Evolutionary conservation across 92 coral and sea anemone species (phyloP), one percentile per base, ranked within the genome.

Genomic region (Zoanthus sociatus): DNA sequence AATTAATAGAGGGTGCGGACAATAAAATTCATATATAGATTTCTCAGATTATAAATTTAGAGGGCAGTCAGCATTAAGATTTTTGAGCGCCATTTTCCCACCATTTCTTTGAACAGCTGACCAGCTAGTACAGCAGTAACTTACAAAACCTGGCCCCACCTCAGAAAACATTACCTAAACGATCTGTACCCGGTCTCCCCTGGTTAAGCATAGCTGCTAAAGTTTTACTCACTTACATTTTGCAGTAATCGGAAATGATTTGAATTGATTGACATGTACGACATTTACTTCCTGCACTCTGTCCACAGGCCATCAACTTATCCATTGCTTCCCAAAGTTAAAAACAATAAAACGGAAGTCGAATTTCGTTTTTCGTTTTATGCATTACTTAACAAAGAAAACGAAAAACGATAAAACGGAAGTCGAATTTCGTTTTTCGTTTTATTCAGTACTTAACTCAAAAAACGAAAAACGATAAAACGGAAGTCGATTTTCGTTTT

Each of bases 21-120:
- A 26, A 26, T 26, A 26, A 26, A 26, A 26, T 26, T 26, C 26
- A 26, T 26, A 26, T 26, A 26, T 26, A 26, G 26, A 26, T 26
- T 26, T 26, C 26, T 0, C 26, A 26, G 26, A 26, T 26, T 26
- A 0, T 26, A 26, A 26, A 0, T 26, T 26, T 26, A 0, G 0
- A 26, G 0, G 26, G 0, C 26, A 26, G 26, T 7, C 78, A 9
- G 69, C 54, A 10, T 13, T 16, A 31, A 84, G 69, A 54, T 77
- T 84, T 84, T 30, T 50, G 7, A 84, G 21, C 87, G 87, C 77
- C 87, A 67, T 67, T 15, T 42, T 68, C n/a, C 45, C 51, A 16
- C 67, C 16, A 82, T n/a, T 66, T 66, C 71, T 66, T 66, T 32
- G 11, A 66, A 37, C 26, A 26, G 26, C 26, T 26, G 26, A 26